These are phyloP conservation scores for Tolypeutes matacus DNA, from an alignment of 2,797 vertebrate species.

Conservation along the genomic window DNA sequence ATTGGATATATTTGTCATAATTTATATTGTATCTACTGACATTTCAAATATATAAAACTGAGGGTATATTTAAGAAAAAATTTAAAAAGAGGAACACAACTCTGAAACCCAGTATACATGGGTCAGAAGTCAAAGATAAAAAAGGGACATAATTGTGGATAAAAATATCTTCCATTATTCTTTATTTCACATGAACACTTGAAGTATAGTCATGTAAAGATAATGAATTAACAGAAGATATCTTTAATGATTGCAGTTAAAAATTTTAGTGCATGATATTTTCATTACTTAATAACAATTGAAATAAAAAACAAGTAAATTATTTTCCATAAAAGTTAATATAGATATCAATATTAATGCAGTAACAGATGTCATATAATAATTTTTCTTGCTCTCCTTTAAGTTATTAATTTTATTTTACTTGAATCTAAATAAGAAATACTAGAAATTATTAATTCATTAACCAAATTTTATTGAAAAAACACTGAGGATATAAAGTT, in stretches of 20 bases:
- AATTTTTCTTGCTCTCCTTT: neutral
- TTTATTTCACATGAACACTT: neutral
- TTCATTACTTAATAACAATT: neutral
- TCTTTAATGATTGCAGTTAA: neutral
- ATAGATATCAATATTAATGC: neutral
- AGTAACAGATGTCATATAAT: neutral
- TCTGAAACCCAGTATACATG: neutral
- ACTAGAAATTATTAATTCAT: neutral
- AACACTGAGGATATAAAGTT: neutral
- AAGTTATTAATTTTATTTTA: neutral
- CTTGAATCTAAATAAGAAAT: neutral
- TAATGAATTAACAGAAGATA: neutral
- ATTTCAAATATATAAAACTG: conserved; percentile 27
- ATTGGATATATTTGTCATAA: neutral
- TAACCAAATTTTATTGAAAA: neutral
- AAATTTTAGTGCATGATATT: neutral
- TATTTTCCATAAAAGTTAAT: neutral
- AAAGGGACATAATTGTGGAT: neutral
- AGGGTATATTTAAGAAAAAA: neutral
- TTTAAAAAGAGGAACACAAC: neutral
- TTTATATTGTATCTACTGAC: neutral
- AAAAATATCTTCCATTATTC: neutral
- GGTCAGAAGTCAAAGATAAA: neutral
- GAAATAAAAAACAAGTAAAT: neutral
- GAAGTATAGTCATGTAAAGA: neutral